Conservation (phyloP, 2,797 vertebrate species). For the Paratrypauchen microcephalus region DNA sequence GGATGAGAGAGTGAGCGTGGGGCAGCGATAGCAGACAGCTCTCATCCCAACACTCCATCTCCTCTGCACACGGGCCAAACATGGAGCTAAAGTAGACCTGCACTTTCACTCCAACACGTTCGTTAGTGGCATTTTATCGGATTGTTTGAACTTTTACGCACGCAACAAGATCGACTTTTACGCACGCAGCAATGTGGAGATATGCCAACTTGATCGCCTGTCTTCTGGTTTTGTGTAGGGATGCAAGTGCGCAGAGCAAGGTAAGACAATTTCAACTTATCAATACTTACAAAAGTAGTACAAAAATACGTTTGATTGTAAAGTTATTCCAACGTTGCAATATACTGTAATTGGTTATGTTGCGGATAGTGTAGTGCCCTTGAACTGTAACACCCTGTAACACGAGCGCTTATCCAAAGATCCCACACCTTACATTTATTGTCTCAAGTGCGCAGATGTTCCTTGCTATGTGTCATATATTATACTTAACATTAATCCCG, state of each 20-base stretch:
- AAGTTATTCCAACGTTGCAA: not conserved
- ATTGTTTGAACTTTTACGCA: slow-evolving; percentile 12
- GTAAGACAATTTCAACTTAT: slow-evolving; percentile 48
- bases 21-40: slow-evolving; percentile 18
- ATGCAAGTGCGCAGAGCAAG: slow-evolving; percentile 69
- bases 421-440: slow-evolving; percentile 18
- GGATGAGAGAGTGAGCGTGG: slow-evolving; percentile 32
- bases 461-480: slow-evolving; percentile 26
- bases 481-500: slow-evolving; percentile 29
- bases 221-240: slow-evolving; percentile 60
- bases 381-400: slow-evolving; percentile 11
- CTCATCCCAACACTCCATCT: slow-evolving; percentile 13
- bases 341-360: not conserved
- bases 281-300: not conserved
- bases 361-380: slow-evolving; percentile 33
- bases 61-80: slow-evolving; percentile 15
- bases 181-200: slow-evolving; percentile 66
- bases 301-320: not conserved
- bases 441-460: slow-evolving; percentile 45
- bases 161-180: slow-evolving; percentile 7
- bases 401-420: not conserved
- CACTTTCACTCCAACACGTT: slow-evolving; percentile 10
- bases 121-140: not conserved
- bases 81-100: slow-evolving; percentile 42
- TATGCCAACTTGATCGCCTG: slow-evolving; percentile 57